A percentile compares a stretch with the other conserved stretches of the same genome.
phyloP scores from a whole-genome alignment of 1,140 invertebrate genomes.

The Agraylea sexmaculata region DNA sequence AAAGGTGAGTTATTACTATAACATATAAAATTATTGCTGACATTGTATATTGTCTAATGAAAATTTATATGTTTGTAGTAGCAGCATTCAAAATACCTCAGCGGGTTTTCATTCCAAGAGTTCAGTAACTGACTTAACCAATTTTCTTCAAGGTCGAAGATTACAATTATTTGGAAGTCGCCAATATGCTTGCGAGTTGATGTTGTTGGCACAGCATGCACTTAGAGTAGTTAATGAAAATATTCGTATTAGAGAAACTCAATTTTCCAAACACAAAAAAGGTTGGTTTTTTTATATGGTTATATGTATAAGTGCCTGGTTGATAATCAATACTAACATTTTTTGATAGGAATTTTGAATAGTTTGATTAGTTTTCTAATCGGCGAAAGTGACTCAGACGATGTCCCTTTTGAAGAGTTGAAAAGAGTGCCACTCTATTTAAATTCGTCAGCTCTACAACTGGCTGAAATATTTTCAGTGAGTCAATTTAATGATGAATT shows the following conservation, averaged over 20 bases:
- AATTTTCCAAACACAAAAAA: background rate
- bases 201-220: slow-evolving; percentile 27
- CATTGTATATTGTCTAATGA: no score
- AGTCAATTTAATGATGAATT: slow-evolving; percentile 15
- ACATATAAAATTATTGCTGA: no score
- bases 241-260: slow-evolving; percentile 23
- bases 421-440: slow-evolving; percentile 50
- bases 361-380: slow-evolving; percentile 39
- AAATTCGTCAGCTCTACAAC: slow-evolving; percentile 44
- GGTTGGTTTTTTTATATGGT: background rate
- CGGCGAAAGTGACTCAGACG: slow-evolving; percentile 39
- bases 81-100: no score
- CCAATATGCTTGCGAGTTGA: slow-evolving; percentile 31
- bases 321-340: slow-evolving; percentile 11
- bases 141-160: no score
- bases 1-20: slow-evolving; percentile 19
- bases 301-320: slow-evolving; percentile 1
- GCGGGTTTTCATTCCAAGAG: no score
- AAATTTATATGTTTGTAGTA: no score
- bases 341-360: slow-evolving; percentile 31
- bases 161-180: slow-evolving; percentile 29
- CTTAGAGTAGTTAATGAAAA: slow-evolving; percentile 22
- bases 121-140: no score
- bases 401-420: slow-evolving; percentile 47
- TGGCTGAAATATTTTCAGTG: slow-evolving; percentile 52